Percentiles rank a stretch among this genome's conserved stretches.
Evolutionary conservation across 2,113 vertebrate genomes (phyloP).

Genomic region (Morphnarchus princeps): DNA sequence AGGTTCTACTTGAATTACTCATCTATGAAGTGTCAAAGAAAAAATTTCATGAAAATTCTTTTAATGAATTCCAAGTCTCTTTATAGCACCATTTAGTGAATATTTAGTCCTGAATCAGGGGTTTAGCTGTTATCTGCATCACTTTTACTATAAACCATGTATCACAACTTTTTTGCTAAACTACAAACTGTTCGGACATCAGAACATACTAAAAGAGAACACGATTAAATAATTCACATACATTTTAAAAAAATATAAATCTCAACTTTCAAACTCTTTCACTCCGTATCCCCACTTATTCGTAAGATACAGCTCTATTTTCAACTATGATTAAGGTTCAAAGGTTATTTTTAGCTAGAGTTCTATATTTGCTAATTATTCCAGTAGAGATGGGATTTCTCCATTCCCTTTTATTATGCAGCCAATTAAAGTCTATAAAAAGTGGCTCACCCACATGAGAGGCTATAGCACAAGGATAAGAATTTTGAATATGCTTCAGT

Average conservation of each 20-base stretch:
- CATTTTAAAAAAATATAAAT: background rate
- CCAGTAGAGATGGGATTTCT: background rate
- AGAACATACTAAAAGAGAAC: background rate
- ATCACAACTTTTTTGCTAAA: background rate
- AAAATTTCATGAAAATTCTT: background rate
- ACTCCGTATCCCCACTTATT: background rate
- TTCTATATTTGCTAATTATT: background rate
- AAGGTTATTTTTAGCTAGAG: background rate
- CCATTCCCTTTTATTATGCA: background rate
- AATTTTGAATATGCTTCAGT: background rate
- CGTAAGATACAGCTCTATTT: background rate
- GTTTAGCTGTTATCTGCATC: background rate
- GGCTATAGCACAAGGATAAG: background rate
- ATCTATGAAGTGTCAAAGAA: background rate
- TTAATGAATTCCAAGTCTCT: background rate
- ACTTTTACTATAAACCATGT: background rate
- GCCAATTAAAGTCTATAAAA: background rate
- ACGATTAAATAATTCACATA: background rate
- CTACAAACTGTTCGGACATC: background rate
- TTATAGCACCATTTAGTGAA: background rate
- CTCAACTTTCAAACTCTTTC: background rate
- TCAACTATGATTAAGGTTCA: background rate
- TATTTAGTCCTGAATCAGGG: background rate
- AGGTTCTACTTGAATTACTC: background rate
- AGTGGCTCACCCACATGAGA: background rate